phyloP scores from a whole-genome alignment of 2,797 vertebrate genomes.

The Takifugu ocellatus region DNA sequence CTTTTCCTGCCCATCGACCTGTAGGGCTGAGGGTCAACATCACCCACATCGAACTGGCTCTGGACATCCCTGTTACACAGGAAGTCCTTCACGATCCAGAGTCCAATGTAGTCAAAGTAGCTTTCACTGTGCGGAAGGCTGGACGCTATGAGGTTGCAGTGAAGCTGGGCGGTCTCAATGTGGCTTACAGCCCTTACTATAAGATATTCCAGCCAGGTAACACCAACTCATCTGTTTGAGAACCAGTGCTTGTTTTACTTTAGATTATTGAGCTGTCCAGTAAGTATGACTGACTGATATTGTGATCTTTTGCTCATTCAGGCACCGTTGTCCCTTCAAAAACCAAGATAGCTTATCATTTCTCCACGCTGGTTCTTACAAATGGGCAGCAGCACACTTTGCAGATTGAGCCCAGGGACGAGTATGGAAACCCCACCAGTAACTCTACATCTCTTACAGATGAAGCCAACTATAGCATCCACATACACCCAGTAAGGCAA shows the following conservation, averaged over 20 bases:
- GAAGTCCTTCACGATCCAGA: conserved; percentile 93
- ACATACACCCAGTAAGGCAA: conserved; percentile 84
- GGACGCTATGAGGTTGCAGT: conserved; percentile 94
- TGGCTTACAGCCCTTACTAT: conserved; percentile 97
- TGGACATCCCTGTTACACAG: conserved; percentile 95
- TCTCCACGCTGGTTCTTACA: conserved; percentile 94
- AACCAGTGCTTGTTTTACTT: not conserved
- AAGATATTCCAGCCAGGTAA: conserved; percentile 96
- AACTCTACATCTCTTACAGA: conserved; percentile 89
- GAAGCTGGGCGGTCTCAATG: conserved; percentile 92
- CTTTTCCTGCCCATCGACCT: conserved; percentile 89
- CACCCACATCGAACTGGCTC: conserved; percentile 90
- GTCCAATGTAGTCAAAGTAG: conserved; percentile 92
- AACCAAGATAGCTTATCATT: conserved; percentile 96
- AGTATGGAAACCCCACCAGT: conserved; percentile 96
- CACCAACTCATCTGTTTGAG: not conserved
- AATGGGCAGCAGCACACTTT: conserved; percentile 91
- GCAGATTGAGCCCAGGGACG: conserved; percentile 94
- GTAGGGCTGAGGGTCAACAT: conserved; percentile 93
- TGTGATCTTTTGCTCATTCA: conserved; percentile 47
- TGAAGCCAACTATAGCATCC: conserved; percentile 88
- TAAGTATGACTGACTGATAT: not conserved
- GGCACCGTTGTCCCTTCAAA: conserved; percentile 96
- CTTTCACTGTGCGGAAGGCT: conserved; percentile 96
- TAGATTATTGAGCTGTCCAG: not conserved